phyloP scores from a whole-genome alignment of 2,888 invertebrate genomes.

The Caenorhabditis sp. region DNA sequence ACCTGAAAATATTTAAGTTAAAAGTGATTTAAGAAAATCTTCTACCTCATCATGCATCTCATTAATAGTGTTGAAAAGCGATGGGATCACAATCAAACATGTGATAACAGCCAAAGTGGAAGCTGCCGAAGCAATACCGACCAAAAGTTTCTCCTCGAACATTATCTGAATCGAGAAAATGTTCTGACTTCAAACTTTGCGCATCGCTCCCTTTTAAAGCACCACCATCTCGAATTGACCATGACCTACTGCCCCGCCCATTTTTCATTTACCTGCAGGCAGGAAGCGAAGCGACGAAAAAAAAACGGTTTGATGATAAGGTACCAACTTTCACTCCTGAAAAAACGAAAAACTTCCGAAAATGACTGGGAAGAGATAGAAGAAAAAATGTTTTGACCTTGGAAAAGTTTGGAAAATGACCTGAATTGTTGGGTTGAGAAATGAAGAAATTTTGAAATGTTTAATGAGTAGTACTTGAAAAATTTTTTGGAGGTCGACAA shows the following conservation, averaged over 20 bases:
- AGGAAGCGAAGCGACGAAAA: too few species aligned
- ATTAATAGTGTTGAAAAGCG: constrained; percentile 63
- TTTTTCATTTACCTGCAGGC: neutral
- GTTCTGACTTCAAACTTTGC: neutral
- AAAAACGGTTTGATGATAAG: neutral
- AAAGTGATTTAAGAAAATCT: neutral
- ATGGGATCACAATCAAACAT: constrained; percentile 62
- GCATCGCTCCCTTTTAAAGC: neutral
- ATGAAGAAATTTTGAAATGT: too few species aligned
- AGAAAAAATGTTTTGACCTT: too few species aligned
- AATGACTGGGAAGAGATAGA: too few species aligned
- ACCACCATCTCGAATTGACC: neutral
- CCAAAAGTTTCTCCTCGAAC: constrained; percentile 58
- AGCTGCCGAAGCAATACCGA: constrained; percentile 45
- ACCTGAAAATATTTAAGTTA: constrained; percentile 33
- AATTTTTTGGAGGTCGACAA: too few species aligned
- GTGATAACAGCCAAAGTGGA: constrained; percentile 47
- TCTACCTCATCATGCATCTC: constrained; percentile 48
- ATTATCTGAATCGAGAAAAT: constrained; percentile 18
- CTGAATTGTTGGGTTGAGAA: too few species aligned
- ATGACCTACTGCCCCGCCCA: neutral
- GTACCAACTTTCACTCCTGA: neutral
- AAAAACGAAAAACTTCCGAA: too few species aligned
- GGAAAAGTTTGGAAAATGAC: too few species aligned
- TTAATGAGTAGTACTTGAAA: too few species aligned